Percentiles rank a stretch among this genome's conserved stretches.
Evolutionary conservation across 2,888 invertebrate genomes (phyloP).

Genomic region (Smittia sp.): DNA sequence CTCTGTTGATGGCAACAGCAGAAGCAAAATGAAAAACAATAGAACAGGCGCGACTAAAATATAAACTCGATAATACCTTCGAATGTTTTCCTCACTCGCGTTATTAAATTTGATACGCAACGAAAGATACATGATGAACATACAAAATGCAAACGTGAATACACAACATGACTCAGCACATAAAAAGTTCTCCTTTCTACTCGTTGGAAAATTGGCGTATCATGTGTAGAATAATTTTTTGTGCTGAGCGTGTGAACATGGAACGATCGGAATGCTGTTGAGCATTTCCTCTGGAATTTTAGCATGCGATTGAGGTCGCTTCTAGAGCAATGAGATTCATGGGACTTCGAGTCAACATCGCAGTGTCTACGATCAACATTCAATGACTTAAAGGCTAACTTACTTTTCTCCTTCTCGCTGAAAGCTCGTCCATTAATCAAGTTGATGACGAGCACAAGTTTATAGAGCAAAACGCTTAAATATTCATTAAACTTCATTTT

Average conservation of each 20-base stretch:
- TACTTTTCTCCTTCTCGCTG: conserved; percentile 39
- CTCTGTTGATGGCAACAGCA: too few relatives aligned
- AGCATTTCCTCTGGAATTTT: not conserved
- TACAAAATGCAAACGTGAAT: conserved; percentile 10
- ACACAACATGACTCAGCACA: conserved; percentile 35
- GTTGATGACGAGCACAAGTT: conserved; percentile 39
- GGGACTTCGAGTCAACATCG: not conserved
- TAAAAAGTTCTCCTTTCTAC: not conserved
- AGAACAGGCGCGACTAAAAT: not conserved
- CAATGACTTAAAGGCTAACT: too few relatives aligned
- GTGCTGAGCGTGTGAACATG: not conserved
- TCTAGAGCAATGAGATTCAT: too few relatives aligned
- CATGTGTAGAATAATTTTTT: conserved; percentile 3
- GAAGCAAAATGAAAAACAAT: not conserved
- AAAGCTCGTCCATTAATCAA: conserved; percentile 39
- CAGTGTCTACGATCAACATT: too few relatives aligned
- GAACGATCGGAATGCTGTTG: not conserved
- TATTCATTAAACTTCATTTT: conserved; percentile 42
- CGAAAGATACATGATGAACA: conserved; percentile 22
- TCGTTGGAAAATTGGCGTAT: conserved; percentile 6
- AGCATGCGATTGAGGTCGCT: not conserved
- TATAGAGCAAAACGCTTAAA: conserved; percentile 41
- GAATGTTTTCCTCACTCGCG: not conserved
- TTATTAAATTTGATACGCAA: conserved; percentile 39
- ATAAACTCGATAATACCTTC: conserved; percentile 2